Evolutionary conservation across 2,797 vertebrate species (phyloP), one percentile per base, ranked within the genome.

Genomic region (Crocodylus rhombifer): DNA sequence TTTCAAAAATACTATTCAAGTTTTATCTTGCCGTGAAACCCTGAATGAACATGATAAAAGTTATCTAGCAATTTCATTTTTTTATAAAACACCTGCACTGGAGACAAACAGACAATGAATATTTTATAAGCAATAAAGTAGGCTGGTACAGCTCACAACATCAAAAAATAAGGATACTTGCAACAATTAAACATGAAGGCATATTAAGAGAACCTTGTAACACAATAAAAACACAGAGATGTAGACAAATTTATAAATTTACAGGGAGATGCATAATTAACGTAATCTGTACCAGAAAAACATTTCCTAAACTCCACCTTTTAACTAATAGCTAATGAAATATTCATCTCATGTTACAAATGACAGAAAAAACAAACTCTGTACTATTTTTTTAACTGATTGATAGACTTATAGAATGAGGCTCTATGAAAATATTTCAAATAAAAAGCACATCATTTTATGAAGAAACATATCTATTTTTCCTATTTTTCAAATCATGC

Each of bases 81-180:
- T 79, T 55, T 74, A 77, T 88, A 77, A 77, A 82, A 87, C 5
- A 20, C n/a, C 16, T 84, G 55, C 4, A 30, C 25, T 75, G 4
- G 57, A 74, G 57, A 80, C 21, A 36, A 95, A 89, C 10, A 92
- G 3, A 78, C 7, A 64, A 21, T 5, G 55, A 92, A 80, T 78
- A 81, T 11, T 84, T 77, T 76, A 82, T 5, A 89, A 95, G 77
- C 33, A 79, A 26, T 36, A 93, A 95, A 90, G 90, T 13, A 20
- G 4, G 63, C 9, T 81, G 11, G 67, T 55, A 82, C 82, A 57
- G 25, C 6, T 74, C 36, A 85, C 6, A 77, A 91, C 77, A 73
- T 17, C 8, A 80, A 81, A 79, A 93, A 84, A 51, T 61, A 73
- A 4, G 89, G 42, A 56, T 79, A 84, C n/a, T 15, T 92, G 1